Conservation (phyloP, 2,888 invertebrate species). For the Pandemis heparana region DNA sequence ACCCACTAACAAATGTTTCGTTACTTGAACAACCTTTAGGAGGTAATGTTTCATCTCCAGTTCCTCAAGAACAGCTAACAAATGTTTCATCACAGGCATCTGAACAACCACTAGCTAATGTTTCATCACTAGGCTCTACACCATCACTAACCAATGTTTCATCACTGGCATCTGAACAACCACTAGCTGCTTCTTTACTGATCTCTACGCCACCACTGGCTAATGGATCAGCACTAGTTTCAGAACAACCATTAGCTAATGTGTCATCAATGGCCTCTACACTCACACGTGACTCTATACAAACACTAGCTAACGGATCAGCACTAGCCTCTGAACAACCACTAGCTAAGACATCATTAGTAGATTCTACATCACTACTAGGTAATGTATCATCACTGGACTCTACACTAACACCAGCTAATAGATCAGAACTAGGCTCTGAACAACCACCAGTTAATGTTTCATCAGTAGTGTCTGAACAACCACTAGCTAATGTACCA, state of each 20-base stretch:
- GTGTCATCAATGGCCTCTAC: background rate
- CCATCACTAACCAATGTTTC: background rate
- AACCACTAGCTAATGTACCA: too few species aligned
- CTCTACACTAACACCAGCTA: too few species aligned
- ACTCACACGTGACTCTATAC: background rate
- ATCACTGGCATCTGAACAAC: background rate
- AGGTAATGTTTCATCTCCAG: too few species aligned
- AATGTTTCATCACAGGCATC: background rate
- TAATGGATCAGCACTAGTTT: background rate
- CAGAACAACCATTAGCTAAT: background rate
- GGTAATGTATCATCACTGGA: too few species aligned
- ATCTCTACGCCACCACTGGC: background rate
- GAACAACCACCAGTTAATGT: too few species aligned
- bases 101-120: background rate
- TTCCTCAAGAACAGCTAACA: background rate
- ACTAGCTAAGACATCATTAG: too few species aligned
- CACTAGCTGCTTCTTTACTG: background rate
- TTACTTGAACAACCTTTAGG: too few species aligned
- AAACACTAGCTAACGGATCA: background rate
- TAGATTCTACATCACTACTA: too few species aligned
- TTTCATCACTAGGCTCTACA: background rate
- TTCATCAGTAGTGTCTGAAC: too few species aligned
- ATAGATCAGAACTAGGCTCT: too few species aligned
- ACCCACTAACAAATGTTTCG: too few species aligned
- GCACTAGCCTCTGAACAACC: too few species aligned